Evolutionary conservation across 2,113 vertebrate genomes (phyloP).

Genomic region (Saccopteryx bilineata): DNA sequence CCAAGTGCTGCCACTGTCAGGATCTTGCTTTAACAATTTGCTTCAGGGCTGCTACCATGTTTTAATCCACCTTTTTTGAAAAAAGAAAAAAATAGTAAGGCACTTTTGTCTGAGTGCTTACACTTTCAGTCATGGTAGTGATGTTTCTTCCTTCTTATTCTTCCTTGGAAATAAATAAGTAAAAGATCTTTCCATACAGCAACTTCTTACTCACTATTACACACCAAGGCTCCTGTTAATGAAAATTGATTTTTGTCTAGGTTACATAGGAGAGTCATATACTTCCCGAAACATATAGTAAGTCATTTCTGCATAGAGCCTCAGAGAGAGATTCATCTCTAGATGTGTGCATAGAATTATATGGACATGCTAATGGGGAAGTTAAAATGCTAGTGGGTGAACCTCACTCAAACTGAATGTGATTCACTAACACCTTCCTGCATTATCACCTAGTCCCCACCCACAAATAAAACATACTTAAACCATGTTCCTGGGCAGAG

Average conservation of each 20-base stretch:
- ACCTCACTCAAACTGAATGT: conserved; percentile 17
- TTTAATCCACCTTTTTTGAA: neutral
- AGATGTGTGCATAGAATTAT: conserved; percentile 59
- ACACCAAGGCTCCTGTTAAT: conserved; percentile 50
- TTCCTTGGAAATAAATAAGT: conserved; percentile 51
- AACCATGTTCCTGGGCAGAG: neutral
- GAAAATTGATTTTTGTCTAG: conserved; percentile 70
- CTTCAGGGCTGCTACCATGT: neutral
- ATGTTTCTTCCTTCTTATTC: conserved; percentile 10
- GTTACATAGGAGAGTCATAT: conserved; percentile 54
- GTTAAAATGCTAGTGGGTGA: conserved; percentile 32
- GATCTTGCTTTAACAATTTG: conserved; percentile 54
- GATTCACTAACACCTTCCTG: conserved; percentile 26
- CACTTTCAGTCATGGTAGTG: neutral
- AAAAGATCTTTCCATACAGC: conserved; percentile 12
- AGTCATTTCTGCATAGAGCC: conserved; percentile 57
- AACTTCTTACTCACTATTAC: neutral
- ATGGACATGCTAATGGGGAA: conserved; percentile 53
- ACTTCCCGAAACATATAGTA: conserved; percentile 9
- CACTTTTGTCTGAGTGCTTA: neutral
- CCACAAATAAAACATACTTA: neutral
- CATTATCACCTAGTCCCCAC: neutral
- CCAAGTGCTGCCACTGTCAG: neutral
- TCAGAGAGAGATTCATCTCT: conserved; percentile 19
- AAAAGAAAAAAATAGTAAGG: neutral